A percentile compares a stretch with the other conserved stretches of the same genome.
Evolutionary conservation across 2,888 invertebrate genomes (phyloP).

Genomic region (Mantis religiosa): DNA sequence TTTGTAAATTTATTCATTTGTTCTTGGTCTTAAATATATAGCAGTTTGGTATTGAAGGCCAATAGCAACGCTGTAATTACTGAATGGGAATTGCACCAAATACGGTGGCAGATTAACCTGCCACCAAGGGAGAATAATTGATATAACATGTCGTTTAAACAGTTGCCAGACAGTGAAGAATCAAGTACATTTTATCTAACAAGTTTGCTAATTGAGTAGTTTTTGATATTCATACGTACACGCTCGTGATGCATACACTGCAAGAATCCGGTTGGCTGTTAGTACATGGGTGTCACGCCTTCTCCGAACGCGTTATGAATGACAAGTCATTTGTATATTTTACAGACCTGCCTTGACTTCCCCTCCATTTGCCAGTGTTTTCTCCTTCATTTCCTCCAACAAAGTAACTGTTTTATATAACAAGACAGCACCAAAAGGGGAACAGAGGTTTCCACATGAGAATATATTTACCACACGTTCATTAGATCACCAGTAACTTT

Average conservation of each 20-base stretch:
- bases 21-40: too few species aligned
- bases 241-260: neutral
- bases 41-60: too few species aligned
- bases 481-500: neutral
- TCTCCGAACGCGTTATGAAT: neutral
- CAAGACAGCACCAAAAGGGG: neutral
- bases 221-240: neutral
- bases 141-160: neutral
- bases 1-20: too few species aligned
- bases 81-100: neutral
- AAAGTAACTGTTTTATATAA: neutral
- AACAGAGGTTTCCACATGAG: neutral
- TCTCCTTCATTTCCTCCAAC: neutral
- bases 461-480: neutral
- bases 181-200: neutral
- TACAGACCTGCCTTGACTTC: neutral
- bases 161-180: neutral
- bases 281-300: neutral
- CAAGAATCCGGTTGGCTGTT: neutral
- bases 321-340: neutral
- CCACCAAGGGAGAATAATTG: neutral
- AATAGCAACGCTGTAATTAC: too few species aligned
- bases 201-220: neutral
- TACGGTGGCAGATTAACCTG: neutral
- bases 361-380: neutral